Base-by-base conservation (phyloP, 2,888 invertebrate species). In the Lasioglossum pauxillum region DNA sequence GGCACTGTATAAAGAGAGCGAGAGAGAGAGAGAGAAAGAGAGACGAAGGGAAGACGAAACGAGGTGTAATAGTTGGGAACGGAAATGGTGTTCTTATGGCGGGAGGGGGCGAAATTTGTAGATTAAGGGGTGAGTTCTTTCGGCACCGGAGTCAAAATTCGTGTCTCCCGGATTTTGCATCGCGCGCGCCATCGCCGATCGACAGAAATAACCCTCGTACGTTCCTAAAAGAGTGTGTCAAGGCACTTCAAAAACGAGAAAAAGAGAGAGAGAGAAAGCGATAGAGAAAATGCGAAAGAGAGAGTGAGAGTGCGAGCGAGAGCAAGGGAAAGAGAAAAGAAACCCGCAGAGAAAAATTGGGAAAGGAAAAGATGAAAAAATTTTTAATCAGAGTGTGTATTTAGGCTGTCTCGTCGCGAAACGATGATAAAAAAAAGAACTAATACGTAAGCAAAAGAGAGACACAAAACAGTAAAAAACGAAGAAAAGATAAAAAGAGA, bases 181-280 rank as follows among this genome's bases (percentile, higher is more conserved):
- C 83, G 85, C 84, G 87, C 80, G 64, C 64, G 75, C 38, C 85
- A 79, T 87, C 91, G 85, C 83, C 87, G 83, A 84, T 80, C 83
- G 76, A 38, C 35, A 46, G 46, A 44, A 64, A 64, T 31, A 64
- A 64, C 64, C 83, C 89, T 82, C 89, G 89, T 84, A 90, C 85
- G 91, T 90, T 90, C 90, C 90, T 90, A 90, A 38, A 81, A 79
- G 82, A 87, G 83, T 90, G 83, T 90, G 87, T 90, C 86, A 86
- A 80, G 86, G 77, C 83, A 85, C 85, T 89, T 78, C 83, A 77
- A 85, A 81, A 57, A 35, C 14, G 67, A 86, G 80, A 44, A 67
- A 82, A 49, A 73, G 23, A 38, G 49, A 27, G 38, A 44, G 64
- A 73, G n/a, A 49, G 38, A 44, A 35, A n/a, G 41, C 0, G 44